Percentiles rank a stretch among this genome's conserved stretches.
Evolutionary conservation across 1,140 invertebrate genomes (phyloP).

Genomic region (Scaptomyza graminum): DNA sequence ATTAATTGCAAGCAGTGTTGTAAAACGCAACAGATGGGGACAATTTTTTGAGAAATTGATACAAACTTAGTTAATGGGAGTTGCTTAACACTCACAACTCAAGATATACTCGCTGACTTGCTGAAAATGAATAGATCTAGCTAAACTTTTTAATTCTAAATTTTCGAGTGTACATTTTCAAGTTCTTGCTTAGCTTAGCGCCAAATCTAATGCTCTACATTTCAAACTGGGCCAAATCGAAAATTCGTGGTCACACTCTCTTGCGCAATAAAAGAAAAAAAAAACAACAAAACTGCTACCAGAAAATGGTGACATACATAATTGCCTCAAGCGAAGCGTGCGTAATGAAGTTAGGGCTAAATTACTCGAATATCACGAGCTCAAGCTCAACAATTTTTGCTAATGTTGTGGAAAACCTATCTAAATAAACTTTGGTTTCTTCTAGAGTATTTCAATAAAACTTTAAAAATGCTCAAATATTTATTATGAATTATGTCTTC

Average conservation of each 20-base stretch:
- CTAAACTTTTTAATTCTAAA: too few relatives aligned
- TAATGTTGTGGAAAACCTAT: too few relatives aligned
- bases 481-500: constrained; percentile 11
- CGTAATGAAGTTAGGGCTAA: constrained; percentile 26
- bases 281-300: too few relatives aligned
- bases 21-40: neutral
- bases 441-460: too few relatives aligned
- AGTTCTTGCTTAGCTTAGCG: neutral
- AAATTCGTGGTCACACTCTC: constrained; percentile 29
- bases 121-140: too few relatives aligned
- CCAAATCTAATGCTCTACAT: constrained; percentile 25
- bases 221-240: constrained; percentile 18
- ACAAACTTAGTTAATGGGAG: too few relatives aligned
- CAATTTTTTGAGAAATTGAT: too few relatives aligned
- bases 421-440: neutral
- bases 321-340: constrained; percentile 13
- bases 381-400: neutral
- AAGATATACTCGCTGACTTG: too few relatives aligned
- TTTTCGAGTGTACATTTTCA: too few relatives aligned
- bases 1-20: constrained; percentile 1
- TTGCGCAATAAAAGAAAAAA: constrained; percentile 15
- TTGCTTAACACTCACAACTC: too few relatives aligned
- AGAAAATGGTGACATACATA: constrained; percentile 21
- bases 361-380: constrained; percentile 29
- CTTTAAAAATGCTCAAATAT: neutral